phyloP scores from a whole-genome alignment of 2,888 invertebrate genomes.

The Cataglyphis rosenhaueri region DNA sequence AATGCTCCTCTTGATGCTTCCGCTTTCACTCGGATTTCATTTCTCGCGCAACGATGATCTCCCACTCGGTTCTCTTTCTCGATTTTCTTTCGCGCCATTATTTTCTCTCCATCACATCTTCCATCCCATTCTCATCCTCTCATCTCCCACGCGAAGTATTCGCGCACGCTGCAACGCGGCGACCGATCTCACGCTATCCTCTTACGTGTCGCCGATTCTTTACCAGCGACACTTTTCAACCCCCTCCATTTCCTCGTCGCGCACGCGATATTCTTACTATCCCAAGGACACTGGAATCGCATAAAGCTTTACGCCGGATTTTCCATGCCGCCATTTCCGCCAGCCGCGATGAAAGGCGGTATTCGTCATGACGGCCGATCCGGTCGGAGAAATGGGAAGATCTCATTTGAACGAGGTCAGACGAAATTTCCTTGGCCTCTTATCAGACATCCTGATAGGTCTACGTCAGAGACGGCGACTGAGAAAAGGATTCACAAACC shows the following conservation, averaged over 20 bases:
- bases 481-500: slow-evolving; percentile 3
- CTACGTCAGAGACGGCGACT: background rate
- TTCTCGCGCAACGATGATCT: slow-evolving; percentile 37
- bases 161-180: slow-evolving; percentile 43
- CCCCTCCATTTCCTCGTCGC: background rate
- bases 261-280: slow-evolving; percentile 23
- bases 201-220: slow-evolving; percentile 52
- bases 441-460: slow-evolving; percentile 23
- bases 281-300: slow-evolving; percentile 55
- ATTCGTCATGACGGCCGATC: slow-evolving; percentile 52
- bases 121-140: background rate
- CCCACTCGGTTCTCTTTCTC: slow-evolving; percentile 10
- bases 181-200: slow-evolving; percentile 57
- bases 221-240: slow-evolving; percentile 41
- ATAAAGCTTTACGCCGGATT: slow-evolving; percentile 61
- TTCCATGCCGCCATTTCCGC: slow-evolving; percentile 53
- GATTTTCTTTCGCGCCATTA: slow-evolving; percentile 32
- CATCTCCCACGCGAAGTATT: slow-evolving; percentile 39
- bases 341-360: slow-evolving; percentile 48
- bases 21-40: slow-evolving; percentile 41
- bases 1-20: slow-evolving; percentile 37
- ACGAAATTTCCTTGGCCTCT: slow-evolving; percentile 47
- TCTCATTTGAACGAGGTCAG: slow-evolving; percentile 42
- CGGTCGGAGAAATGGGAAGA: slow-evolving; percentile 29
- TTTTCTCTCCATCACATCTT: slow-evolving; percentile 27